A percentile compares a stretch with the other conserved stretches of the same genome.
These are phyloP conservation scores for Caenorhabditis sp. DNA, from an alignment of 2,888 invertebrate genomes.

Conservation along the genomic window DNA sequence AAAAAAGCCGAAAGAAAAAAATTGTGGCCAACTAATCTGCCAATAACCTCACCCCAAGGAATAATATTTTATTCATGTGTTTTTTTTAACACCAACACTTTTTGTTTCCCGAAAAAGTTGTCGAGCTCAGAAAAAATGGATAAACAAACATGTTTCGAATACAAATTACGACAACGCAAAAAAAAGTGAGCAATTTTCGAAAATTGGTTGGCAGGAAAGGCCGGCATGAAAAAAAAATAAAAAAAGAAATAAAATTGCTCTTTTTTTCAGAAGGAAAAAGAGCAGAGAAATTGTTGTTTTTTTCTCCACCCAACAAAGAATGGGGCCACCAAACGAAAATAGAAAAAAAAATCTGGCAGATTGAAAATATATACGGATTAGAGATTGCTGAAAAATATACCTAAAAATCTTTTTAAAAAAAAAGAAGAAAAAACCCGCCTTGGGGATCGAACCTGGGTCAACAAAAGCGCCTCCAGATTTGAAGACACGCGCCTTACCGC, in stretches of 20 bases:
- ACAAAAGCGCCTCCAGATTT: too few relatives aligned
- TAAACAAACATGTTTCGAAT: not conserved
- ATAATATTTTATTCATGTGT: not conserved
- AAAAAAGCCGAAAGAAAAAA: not conserved
- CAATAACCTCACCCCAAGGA: not conserved
- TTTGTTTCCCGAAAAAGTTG: too few relatives aligned
- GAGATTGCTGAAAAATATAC: too few relatives aligned
- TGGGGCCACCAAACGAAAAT: not conserved
- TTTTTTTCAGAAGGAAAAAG: not conserved
- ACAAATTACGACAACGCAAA: not conserved
- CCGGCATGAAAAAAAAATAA: not conserved
- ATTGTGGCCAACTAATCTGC: not conserved
- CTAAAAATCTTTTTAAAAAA: too few relatives aligned
- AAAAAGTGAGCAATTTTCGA: not conserved
- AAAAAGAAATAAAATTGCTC: constrained; percentile 2
- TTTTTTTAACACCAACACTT: not conserved
- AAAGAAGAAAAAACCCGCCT: too few relatives aligned
- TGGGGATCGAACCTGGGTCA: too few relatives aligned
- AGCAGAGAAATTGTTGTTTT: not conserved
- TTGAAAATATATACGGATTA: too few relatives aligned
- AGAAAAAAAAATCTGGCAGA: not conserved
- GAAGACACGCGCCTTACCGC: too few relatives aligned
- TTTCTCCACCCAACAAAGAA: too few relatives aligned
- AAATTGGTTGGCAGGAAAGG: constrained; percentile 3
- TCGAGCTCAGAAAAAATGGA: not conserved